Evolutionary conservation across 2,113 vertebrate species (phyloP).

Genomic region (Salminus brasiliensis): DNA sequence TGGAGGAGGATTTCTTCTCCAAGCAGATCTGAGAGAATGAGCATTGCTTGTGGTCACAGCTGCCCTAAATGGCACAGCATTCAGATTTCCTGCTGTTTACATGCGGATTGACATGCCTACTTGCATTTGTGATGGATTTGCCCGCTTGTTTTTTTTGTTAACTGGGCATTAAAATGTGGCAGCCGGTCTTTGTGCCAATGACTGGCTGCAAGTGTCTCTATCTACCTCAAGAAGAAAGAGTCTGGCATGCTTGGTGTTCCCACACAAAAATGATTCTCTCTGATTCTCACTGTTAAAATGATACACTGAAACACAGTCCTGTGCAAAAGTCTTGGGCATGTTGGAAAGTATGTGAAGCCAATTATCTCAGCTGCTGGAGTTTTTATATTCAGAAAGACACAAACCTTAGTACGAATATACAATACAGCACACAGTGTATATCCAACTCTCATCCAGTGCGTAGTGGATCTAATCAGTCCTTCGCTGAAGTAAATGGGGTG

Average conservation of each 20-base stretch:
- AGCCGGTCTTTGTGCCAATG: background rate
- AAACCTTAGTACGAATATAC: too few relatives aligned
- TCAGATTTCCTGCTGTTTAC: background rate
- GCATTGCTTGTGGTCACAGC: too few relatives aligned
- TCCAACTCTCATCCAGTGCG: too few relatives aligned
- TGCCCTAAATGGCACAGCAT: background rate
- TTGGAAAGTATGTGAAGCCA: too few relatives aligned
- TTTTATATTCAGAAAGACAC: too few relatives aligned
- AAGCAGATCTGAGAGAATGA: too few relatives aligned
- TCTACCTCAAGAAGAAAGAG: constrained; percentile 75
- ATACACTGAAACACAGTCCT: background rate
- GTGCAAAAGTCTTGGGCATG: too few relatives aligned
- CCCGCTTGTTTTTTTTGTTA: constrained; percentile 7
- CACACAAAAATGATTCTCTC: constrained; percentile 16
- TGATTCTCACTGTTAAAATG: background rate
- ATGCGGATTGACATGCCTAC: background rate
- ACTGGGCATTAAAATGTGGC: constrained; percentile 1
- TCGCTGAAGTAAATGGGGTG: too few relatives aligned
- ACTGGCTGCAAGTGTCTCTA: constrained; percentile 41
- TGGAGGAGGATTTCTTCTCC: too few relatives aligned
- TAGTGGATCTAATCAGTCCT: too few relatives aligned
- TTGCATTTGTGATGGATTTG: background rate
- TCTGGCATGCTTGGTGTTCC: constrained; percentile 48
- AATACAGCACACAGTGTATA: too few relatives aligned
- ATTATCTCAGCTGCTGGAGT: too few relatives aligned